phyloP scores from a whole-genome alignment of 1,140 invertebrate species.

The Diorhabda carinulata region DNA sequence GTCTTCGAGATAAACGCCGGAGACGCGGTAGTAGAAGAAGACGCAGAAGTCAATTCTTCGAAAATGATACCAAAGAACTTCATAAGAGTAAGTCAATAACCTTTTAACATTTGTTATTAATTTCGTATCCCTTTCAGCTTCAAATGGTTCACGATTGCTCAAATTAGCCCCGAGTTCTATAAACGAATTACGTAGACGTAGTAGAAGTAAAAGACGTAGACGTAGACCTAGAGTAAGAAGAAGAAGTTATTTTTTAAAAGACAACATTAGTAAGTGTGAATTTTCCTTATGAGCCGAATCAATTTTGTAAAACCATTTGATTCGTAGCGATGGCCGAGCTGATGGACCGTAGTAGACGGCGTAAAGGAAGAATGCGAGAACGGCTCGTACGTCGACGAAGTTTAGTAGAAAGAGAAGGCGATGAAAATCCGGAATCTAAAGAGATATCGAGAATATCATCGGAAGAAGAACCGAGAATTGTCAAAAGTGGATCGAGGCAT shows the following conservation, averaged over 20 bases:
- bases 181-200: not conserved
- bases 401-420: not conserved
- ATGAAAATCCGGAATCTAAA: not conserved
- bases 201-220: not conserved
- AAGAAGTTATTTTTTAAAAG: not conserved
- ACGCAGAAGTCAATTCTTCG: not conserved
- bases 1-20: too few relatives aligned
- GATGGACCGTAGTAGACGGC: slow-evolving; percentile 1
- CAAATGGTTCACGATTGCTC: not conserved
- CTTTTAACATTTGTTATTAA: not conserved
- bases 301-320: not conserved
- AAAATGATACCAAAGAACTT: not conserved
- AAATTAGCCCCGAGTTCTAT: not conserved
- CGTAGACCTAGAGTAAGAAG: not conserved
- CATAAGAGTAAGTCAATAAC: not conserved
- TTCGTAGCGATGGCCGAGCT: not conserved
- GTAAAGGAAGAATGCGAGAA: not conserved
- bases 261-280: not conserved
- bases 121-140: not conserved
- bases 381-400: not conserved
- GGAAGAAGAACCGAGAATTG: not conserved
- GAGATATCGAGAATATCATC: not conserved
- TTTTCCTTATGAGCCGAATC: not conserved
- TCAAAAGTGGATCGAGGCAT: not conserved
- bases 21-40: not conserved